Base-by-base conservation (phyloP, 2,797 vertebrate species). In the Gouania willdenowi region DNA sequence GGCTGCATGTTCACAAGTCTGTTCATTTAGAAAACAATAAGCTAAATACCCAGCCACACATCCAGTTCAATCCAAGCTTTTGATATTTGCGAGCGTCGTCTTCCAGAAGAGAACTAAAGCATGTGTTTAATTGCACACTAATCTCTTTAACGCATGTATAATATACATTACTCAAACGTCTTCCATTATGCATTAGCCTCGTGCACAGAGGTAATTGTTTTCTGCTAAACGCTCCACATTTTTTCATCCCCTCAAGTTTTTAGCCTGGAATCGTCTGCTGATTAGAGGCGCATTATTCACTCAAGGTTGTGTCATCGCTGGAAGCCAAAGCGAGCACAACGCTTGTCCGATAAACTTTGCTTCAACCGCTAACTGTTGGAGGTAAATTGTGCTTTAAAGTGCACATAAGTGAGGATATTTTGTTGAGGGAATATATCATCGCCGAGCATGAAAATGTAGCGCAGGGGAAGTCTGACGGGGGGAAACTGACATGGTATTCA, bases 301-400 rank as follows among this genome's bases (percentile, higher is more conserved):
- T 84, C 81, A 84, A 85, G 82, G 84, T 82, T 82, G 65, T 62
- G 74, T 81, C 82, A 75, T 80, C 78, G 82, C 85, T 77, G 26
- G 49, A 20, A 88, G 84, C 77, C n/a, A 65, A 52, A 62, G 30
- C 44, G 8, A 58, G 64, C 55, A 36, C 61, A 33, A 58, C 68
- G 63, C 75, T 66, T 84, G 86, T 88, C 82, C 72, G 66, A 67
- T 41, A 48, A 35, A 54, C 62, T 86, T 76, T 84, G 73, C 55
- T 54, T 88, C 84, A 86, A 55, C 10, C 11, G 59, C 49, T 73
- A 63, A 67, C 76, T 14, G 55, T 62, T 49, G 60, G 41, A 25
- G 49, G 44, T 37, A 58, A 74, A 64, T 39, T 43, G 52, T 25
- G 28, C 57, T 69, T 64, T 66, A 62, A 44, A 49, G 33, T 71